Conservation (phyloP, 2,113 vertebrate species). For the Scytalopus superciliaris region DNA sequence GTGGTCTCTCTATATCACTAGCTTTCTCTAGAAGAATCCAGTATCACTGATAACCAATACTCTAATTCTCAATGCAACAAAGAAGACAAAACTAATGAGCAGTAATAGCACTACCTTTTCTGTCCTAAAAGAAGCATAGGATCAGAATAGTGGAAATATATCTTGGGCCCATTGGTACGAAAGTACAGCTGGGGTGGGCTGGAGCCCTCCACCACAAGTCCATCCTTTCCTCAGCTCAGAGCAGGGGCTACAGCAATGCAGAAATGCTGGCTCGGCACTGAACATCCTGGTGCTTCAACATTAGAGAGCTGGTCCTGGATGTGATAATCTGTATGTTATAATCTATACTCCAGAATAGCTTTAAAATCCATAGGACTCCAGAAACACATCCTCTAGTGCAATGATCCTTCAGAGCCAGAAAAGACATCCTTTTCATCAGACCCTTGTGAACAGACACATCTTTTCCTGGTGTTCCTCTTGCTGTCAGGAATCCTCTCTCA, state of each 20-base stretch:
- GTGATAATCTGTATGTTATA: neutral
- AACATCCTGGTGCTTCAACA: neutral
- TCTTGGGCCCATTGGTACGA: neutral
- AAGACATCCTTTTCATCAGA: neutral
- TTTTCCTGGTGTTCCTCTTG: neutral
- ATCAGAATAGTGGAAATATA: neutral
- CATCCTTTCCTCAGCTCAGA: neutral
- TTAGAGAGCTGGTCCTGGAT: neutral
- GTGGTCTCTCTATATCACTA: neutral
- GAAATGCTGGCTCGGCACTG: fast-evolving
- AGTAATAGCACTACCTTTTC: neutral
- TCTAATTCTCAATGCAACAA: neutral
- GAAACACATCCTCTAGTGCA: neutral
- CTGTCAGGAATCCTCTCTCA: neutral
- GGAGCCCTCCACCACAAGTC: neutral
- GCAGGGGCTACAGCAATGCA: neutral
- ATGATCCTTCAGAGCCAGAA: neutral
- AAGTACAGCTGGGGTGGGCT: neutral
- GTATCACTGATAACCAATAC: neutral
- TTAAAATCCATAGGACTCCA: neutral
- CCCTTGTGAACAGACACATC: neutral
- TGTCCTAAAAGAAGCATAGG: neutral
- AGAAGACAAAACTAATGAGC: neutral
- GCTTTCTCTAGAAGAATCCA: neutral
- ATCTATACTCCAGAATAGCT: neutral